Evolutionary conservation across 2,888 invertebrate genomes (phyloP), one percentile per base, ranked within the genome.

Genomic region (Polymixis lichenea): DNA sequence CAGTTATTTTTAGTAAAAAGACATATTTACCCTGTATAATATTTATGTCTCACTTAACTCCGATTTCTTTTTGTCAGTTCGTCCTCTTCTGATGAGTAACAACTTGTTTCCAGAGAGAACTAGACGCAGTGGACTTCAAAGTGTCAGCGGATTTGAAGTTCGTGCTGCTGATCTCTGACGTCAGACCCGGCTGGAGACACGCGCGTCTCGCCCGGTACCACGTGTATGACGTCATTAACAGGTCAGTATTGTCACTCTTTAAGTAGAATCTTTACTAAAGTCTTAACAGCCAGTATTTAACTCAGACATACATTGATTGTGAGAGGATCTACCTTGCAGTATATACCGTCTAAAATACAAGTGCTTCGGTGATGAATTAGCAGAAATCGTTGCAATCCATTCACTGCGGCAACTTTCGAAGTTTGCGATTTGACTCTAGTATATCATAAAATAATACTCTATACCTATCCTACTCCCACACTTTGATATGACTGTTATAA

Each of bases 91-190:
- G 17, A 55, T 46, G 13, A 56, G 1, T 15, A 17, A 17, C 0
- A 17, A 46, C 5, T 38, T 71, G n/a, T 51, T 80, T 58, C 72
- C 97, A 98, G 98, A 97, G 98, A 92, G 98, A 98, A 94, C 95
- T 98, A 83, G 98, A 98, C 92, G 98, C 98, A 22, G 97, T 98
- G 86, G 98, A 98, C 92, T 98, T 98, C 96, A 97, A 97, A 89
- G 97, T 98, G 80, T 98, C 98, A 55, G 97, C 97, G 17, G 98
- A 98, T 93, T 96, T 98, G 89, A 98, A 97, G 92, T 98, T 97
- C 89, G 98, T 98, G 64, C 97, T 98, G 43, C 97, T 98, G 56
- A 97, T 98, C 84, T 98, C 98, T 17, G 98, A 98, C 91, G 97
- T 97, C 62, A 91, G 95, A 82, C 96, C 97, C 69, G 96, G 97